Evolutionary conservation across 2,113 vertebrate species (phyloP), one percentile per base, ranked within the genome.

Genomic region (Chlamydotis undulata): DNA sequence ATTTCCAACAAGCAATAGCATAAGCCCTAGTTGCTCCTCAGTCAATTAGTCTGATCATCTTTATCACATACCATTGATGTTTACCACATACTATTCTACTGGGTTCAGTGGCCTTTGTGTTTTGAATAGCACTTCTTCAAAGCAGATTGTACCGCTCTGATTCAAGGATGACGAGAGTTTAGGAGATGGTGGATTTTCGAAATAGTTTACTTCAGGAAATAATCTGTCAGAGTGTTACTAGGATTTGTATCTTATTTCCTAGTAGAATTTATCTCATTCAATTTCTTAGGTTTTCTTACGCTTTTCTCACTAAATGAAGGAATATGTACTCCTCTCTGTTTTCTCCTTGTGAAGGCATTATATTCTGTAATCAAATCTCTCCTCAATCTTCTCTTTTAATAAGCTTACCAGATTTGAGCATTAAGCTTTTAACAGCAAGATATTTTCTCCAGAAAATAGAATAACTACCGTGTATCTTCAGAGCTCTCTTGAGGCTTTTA

Each of bases 381-480:
- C 45, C 37, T 94, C 53, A 87, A 18, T 79, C 83, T 93, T 89
- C 45, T 52, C 28, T 89, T 90, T 92, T 85, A 97, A 93, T 94
- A 97, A 94, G 61, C 39, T 95, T 94, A 94, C 74, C 83, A 97
- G 87, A 89, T 95, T 93, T 91, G 87, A 89, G 29, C 49, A 94
- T 73, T 93, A 96, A 82, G 77, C 39, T 92, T 93, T 95, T 89
- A 94, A 79, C 53, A 94, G 81, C 74, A 89, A 91, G 87, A 64
- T 73, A 57, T 79, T 94, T 97, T 79, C 83, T 96, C 49, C 61
- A 91, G 87, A 94, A 96, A 89, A 95, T 23, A 73, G 19, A 93
- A 33, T 93, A 82, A 94, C 57, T 82, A 49, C 77, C 31, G 11
- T 69, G 65, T 95, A 60, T 94, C 69, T 52, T 33, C 0, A 0